Evolutionary conservation across 2,797 vertebrate genomes (phyloP), one percentile per base, ranked within the genome.

Genomic region (Centropyge bicolor): DNA sequence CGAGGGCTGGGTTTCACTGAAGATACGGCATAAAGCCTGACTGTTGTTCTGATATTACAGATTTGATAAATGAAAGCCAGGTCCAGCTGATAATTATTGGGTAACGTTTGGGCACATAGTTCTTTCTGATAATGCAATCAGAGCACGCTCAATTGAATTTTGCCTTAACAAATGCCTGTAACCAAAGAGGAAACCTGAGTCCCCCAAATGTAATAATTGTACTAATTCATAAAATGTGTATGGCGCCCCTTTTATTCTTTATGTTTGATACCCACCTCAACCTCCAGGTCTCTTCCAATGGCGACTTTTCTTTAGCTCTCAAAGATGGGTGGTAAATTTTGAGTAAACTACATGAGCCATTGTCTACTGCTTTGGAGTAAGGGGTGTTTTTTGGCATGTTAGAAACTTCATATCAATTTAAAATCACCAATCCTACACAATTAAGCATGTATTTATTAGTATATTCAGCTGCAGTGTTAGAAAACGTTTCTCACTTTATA

Each of bases 121-220:
- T 64, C 35, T 46, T 61, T 68, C 43, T 78, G 70, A 79, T 77
- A 76, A 84, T 52, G 63, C 43, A 74, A 61, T 66, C 46, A 48
- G 56, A 76, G 43, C 71, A 78, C 70, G 86, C 45, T 70, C 35
- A 80, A 61, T 77, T 76, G 51, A 84, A 76, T 74, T 80, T 60
- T 70, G 19, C 35, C 16, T 24, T 46, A 43, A 70, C 31, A 71
- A 76, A 83, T 51, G 20, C 1, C 27, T 60, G 13, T 69, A 74
- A 77, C 54, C 7, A 77, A 43, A 68, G 19, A 41, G 43, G 62
- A 63, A 76, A 80, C 24, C 61, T 0, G 36, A 86, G 20, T 46
- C 43, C 19, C 20, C 7, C 17, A 13, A 66, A n/a, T 59, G 8
- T 56, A 73, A 71, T 61, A 78, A 64, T 45, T 51, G 13, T 35